Evolutionary conservation across 1,140 invertebrate genomes (phyloP), one percentile per base, ranked within the genome.

Genomic region (Tetraneura akinire): DNA sequence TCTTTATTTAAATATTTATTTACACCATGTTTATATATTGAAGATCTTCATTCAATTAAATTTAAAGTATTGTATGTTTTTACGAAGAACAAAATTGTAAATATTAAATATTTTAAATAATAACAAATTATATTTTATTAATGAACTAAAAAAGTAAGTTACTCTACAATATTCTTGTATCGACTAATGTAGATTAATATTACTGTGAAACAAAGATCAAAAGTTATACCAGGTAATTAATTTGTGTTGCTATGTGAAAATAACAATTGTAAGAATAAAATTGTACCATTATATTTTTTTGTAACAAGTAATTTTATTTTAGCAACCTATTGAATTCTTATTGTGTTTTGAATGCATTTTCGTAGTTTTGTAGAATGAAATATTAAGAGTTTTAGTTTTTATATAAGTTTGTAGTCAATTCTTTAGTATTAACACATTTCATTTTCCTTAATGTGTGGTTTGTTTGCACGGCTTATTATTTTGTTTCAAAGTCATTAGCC

Each of bases 401-500:
- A 5, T 71, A 49, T 71, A 23, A 47, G n/a, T 71, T 14, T 71
- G 47, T 29, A n/a, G 32, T 76, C 37, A 81, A 51, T 42, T 57
- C 18, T n/a, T 32, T 86, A 86, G 86, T 37, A 8, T 88, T 88
- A 88, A 84, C 87, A 87, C 81, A 81, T 83, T 81, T 82, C 81
- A 80, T 68, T 80, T 57, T 78, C 32, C 51, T 51, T 66, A 81
- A 81, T 45, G 42, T 51, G 81, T 81, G 62, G 80, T 82, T 83
- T 81, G 82, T 83, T 47, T 81, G 55, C 57, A 74, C 74, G 55
- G 37, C 32, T 80, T 84, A 83, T 83, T 81, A 66, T 82, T 62
- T 82, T 83, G 74, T 78, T 82, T 82, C 64, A 82, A 87, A 94
- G 93, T 93, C 84, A 93, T 94, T 87, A 93, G 92, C 86, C 92